phyloP scores from a whole-genome alignment of 1,140 invertebrate species.

The Caenorhabditis brenneri region DNA sequence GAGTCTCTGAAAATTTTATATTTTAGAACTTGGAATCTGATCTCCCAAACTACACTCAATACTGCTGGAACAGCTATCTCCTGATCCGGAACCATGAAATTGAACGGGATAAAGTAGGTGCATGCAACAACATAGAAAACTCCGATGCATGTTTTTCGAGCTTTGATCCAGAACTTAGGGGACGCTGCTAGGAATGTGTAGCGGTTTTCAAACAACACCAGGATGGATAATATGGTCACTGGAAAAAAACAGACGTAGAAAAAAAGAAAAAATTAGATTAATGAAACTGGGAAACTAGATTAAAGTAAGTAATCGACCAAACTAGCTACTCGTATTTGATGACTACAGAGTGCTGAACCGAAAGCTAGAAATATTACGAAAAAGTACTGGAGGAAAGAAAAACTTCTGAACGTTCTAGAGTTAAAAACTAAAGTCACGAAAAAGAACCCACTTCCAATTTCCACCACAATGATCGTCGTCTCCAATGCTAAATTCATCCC shows the following conservation, averaged over 20 bases:
- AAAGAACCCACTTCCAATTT: constrained; percentile 3
- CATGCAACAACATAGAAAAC: background rate
- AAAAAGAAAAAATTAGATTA: too few relatives aligned
- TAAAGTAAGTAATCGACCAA: too few relatives aligned
- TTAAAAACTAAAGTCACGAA: too few relatives aligned
- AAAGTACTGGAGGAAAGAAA: too few relatives aligned
- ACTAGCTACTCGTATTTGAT: too few relatives aligned
- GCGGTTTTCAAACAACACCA: constrained; percentile 1
- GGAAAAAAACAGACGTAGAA: background rate
- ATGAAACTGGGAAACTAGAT: too few relatives aligned
- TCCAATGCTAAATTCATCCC: background rate
- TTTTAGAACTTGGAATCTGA: background rate
- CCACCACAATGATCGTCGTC: background rate
- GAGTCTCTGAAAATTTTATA: background rate
- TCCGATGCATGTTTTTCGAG: background rate
- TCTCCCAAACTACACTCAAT: background rate
- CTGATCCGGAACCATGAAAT: background rate
- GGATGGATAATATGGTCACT: background rate
- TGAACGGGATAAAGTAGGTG: constrained; percentile 2
- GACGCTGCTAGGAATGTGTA: background rate
- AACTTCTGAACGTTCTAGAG: too few relatives aligned
- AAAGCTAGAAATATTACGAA: too few relatives aligned
- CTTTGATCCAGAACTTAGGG: background rate
- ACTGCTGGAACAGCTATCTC: background rate
- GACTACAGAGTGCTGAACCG: too few relatives aligned